A percentile compares a stretch with the other conserved stretches of the same genome.
These are phyloP conservation scores for Cistogaster globosa DNA, from an alignment of 2,888 invertebrate species.

Conservation along the genomic window DNA sequence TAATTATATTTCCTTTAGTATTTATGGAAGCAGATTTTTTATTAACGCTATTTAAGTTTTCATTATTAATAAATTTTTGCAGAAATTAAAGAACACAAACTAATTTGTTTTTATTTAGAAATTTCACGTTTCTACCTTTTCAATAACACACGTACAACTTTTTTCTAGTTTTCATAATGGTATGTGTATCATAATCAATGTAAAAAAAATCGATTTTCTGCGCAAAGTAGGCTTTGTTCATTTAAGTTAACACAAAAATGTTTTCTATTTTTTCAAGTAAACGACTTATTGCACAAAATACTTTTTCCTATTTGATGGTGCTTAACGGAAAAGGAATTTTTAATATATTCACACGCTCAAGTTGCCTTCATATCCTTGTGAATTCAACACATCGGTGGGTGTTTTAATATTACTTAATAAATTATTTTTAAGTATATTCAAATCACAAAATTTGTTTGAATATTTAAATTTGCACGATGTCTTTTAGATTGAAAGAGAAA, in stretches of 20 bases:
- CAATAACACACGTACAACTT: slow-evolving; percentile 5
- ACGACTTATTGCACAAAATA: slow-evolving; percentile 62
- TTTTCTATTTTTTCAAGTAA: slow-evolving; percentile 68
- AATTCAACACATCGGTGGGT: slow-evolving; percentile 72
- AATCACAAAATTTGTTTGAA: slow-evolving; percentile 52
- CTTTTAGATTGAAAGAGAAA: background rate
- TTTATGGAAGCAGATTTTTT: slow-evolving; percentile 7
- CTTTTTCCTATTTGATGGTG: slow-evolving; percentile 35
- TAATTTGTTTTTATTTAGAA: slow-evolving; percentile 6
- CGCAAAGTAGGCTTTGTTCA: slow-evolving; percentile 77
- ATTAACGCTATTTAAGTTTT: slow-evolving; percentile 20
- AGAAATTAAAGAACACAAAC: too few relatives aligned
- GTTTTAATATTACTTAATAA: slow-evolving; percentile 52
- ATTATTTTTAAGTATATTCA: slow-evolving; percentile 32
- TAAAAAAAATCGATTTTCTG: slow-evolving; percentile 82
- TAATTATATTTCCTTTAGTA: slow-evolving; percentile 15
- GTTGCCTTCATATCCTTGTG: slow-evolving; percentile 35
- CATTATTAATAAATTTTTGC: background rate
- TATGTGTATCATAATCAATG: slow-evolving; percentile 65
- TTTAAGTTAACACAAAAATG: slow-evolving; percentile 53
- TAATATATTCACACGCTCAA: slow-evolving; percentile 49
- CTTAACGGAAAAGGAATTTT: slow-evolving; percentile 47
- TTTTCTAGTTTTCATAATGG: slow-evolving; percentile 15
- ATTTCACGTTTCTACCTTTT: slow-evolving; percentile 47
- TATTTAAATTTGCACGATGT: slow-evolving; percentile 43